These are phyloP conservation scores for Stenichneumon culpator DNA, from an alignment of 2,888 invertebrate species.

Conservation along the genomic window DNA sequence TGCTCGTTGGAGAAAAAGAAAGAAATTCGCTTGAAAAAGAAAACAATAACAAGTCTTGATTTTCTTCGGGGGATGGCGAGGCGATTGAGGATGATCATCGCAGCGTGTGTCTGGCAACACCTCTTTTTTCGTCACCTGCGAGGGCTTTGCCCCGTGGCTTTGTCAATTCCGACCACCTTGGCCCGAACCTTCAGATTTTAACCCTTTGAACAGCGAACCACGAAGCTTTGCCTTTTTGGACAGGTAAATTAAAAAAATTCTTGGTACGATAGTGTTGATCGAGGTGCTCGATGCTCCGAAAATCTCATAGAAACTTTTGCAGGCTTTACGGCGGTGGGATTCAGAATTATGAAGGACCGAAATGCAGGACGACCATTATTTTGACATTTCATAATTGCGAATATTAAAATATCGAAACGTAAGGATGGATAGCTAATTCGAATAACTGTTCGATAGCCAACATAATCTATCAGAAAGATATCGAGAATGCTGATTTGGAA, in stretches of 20 bases:
- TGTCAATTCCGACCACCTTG: not conserved
- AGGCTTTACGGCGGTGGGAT: too few relatives aligned
- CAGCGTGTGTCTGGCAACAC: constrained; percentile 8
- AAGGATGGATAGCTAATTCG: too few relatives aligned
- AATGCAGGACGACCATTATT: too few relatives aligned
- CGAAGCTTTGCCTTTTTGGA: not conserved
- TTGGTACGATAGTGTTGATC: too few relatives aligned
- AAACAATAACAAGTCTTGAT: not conserved
- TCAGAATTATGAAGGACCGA: too few relatives aligned
- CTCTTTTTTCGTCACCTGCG: not conserved
- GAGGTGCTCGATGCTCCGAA: not conserved
- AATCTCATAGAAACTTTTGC: not conserved
- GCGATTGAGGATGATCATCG: constrained; percentile 38
- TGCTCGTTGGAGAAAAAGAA: constrained; percentile 21
- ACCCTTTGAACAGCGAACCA: not conserved
- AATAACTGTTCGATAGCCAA: too few relatives aligned
- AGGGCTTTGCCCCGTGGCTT: not conserved
- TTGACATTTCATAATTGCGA: too few relatives aligned
- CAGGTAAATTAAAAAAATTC: not conserved
- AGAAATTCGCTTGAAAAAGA: constrained; percentile 18
- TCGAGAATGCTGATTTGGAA: too few relatives aligned
- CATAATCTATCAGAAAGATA: too few relatives aligned
- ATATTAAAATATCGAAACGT: too few relatives aligned
- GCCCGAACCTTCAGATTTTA: not conserved
- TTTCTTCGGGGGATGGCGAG: constrained; percentile 2